Base-by-base conservation (phyloP, 2,888 invertebrate genomes). In the Deladenus siricidicola region DNA sequence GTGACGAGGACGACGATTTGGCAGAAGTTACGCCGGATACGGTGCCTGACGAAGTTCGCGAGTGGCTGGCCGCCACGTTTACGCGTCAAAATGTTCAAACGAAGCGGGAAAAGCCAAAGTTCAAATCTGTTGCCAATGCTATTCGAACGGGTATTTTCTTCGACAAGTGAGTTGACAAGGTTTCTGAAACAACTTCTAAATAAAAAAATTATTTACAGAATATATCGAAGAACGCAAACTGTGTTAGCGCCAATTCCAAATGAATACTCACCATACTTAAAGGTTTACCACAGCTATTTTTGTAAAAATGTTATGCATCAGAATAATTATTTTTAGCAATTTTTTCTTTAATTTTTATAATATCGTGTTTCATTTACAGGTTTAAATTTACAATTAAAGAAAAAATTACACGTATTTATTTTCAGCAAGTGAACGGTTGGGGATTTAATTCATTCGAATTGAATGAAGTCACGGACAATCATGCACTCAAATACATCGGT, bases 141-240 rank as follows among this genome's bases (percentile, higher is more conserved):
- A 92, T 93, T 79, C 85, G 93, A 21, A 92, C 92, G 19, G 93
- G 93, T 45, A 91, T 93, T 78, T 91, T 93, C 84, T 92, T 93
- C 76, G 93, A 93, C 81, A 79, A 78, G 71, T 73, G 29, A 50
- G 66, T 53, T 24, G 17, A 34, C 8, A 34, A 34, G 24, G 10
- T 48, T n/a, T 6, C 42, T 2, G 50, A 14, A 28, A 52, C 4
- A 4, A 30, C 28, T 10, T 50, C 23, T 10, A 48, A 8, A 28
- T 64, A 48, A 48, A 23, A 21, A 47, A 50, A 17, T 52, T 29
- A 14, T 21, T 48, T 62, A 60, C 58, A 74, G 74, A 51, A 67
- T 78, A 42, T 78, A 74, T 69, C 72, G 77, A 26, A 72, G 73
- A 30, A 75, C 73, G 30, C 74, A 75, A 50, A 66, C 67, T 1